Evolutionary conservation across 2,888 invertebrate species (phyloP), one percentile per base, ranked within the genome.

Genomic region (Timema cristinae): DNA sequence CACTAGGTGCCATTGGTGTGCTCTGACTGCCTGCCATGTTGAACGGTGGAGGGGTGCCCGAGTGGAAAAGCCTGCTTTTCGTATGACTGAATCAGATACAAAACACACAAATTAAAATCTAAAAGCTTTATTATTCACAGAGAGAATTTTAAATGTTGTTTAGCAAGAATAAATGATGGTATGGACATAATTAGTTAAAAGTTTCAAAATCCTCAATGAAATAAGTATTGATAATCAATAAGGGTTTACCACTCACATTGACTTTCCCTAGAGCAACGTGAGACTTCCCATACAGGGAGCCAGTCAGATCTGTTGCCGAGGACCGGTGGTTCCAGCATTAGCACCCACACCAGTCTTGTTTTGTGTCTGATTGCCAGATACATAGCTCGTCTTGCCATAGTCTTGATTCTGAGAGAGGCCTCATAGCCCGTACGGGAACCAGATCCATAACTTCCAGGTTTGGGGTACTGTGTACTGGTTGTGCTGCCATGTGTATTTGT

Each of bases 61-160:
- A 92, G 84, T 95, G 95, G 86, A 95, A n/a, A 96, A 79, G 91
- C 91, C 81, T 94, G 94, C 86, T 96, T 96, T 81, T 96, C 95
- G 83, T 93, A 94, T 75, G 93, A 93, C 93, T 94, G 85, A 68
- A 81, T 81, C 63, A n/a, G 7, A n/a, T 13, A n/a, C 59, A 59
- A 15, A 13, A 52, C 52, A 54, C 54, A 54, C 54, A 76, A 76
- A 73, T 76, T 71, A 48, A 72, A 51, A 32, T 32, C 32, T 32
- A 32, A 32, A 32, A 50, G 59, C 61, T 50, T 68, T 68, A 68
- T 11, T 52, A 68, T 10, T 50, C 47, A 68, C 68, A 68, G 32
- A 32, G 32, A 32, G 32, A 32, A 32, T 32, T 10, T 49, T 47
- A 47, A 48, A 67, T n/a, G 32, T 61, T 10, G 32, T 13, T 15